phyloP scores from a whole-genome alignment of 2,888 invertebrate genomes.

The Abrostola tripartita region DNA sequence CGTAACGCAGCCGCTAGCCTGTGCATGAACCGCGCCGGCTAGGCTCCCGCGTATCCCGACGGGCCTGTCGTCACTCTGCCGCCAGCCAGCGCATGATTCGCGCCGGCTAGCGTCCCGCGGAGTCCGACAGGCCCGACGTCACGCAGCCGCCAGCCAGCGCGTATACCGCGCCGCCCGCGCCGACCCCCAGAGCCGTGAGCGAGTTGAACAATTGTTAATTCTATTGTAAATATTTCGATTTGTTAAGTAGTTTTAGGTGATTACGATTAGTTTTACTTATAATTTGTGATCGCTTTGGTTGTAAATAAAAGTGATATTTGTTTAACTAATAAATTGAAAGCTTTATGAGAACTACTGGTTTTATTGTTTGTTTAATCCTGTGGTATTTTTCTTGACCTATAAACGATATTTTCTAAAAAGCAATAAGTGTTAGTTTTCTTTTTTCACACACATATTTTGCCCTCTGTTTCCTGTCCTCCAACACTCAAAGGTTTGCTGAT shows the following conservation, averaged over 20 bases:
- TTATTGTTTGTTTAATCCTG: slow-evolving; percentile 11
- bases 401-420: not conserved
- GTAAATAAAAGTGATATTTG: slow-evolving; percentile 89
- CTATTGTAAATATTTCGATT: slow-evolving; percentile 87
- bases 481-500: too few species aligned
- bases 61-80: too few species aligned
- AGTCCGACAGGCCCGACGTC: too few species aligned
- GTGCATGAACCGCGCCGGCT: slow-evolving; percentile 74
- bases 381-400: not conserved
- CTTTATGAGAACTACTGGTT: slow-evolving; percentile 69
- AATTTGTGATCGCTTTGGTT: slow-evolving; percentile 88
- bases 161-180: slow-evolving; percentile 55
- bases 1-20: slow-evolving; percentile 84
- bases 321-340: slow-evolving; percentile 87
- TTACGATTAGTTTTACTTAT: slow-evolving; percentile 83
- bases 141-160: too few species aligned
- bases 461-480: too few species aligned
- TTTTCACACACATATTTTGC: too few species aligned
- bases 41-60: slow-evolving; percentile 28
- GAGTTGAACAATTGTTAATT: slow-evolving; percentile 81
- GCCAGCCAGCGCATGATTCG: too few species aligned
- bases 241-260: slow-evolving; percentile 88
- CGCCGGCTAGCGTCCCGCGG: too few species aligned
- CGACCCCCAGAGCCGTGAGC: slow-evolving; percentile 57
- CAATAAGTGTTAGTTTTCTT: not conserved